Percentiles rank a stretch among this genome's conserved stretches.
Evolutionary conservation across 2,113 vertebrate genomes (phyloP).

Genomic region (Tylochromis polylepis): DNA sequence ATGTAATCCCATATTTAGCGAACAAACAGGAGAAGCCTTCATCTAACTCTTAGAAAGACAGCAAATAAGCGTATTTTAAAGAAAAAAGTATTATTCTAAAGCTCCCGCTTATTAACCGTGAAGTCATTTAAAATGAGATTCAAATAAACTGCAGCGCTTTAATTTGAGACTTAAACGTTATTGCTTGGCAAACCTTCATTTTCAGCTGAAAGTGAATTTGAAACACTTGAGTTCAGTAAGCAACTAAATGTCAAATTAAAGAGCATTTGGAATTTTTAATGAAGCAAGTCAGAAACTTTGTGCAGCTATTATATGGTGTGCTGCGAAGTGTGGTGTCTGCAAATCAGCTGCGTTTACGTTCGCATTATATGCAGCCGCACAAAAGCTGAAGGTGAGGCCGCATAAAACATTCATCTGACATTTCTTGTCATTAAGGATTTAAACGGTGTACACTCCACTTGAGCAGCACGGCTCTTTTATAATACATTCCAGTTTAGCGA

Average conservation of each 20-base stretch:
- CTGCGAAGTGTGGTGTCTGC: not conserved
- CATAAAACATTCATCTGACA: conserved; percentile 32
- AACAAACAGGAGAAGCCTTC: not conserved
- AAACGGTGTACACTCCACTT: not conserved
- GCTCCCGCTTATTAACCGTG: not conserved
- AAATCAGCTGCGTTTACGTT: not conserved
- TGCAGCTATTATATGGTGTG: not conserved
- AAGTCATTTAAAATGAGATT: not conserved
- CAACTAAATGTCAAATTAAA: not conserved
- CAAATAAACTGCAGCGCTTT: not conserved
- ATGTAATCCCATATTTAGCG: not conserved
- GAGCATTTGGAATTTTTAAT: not conserved
- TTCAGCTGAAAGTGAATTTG: not conserved
- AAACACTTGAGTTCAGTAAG: not conserved
- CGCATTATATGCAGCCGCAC: conserved; percentile 16
- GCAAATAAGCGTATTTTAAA: not conserved
- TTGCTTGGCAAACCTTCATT: not conserved
- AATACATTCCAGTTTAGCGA: not conserved
- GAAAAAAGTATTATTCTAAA: not conserved
- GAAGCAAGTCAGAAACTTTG: not conserved
- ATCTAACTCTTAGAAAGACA: not conserved
- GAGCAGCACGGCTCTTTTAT: conserved; percentile 12
- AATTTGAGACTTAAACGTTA: not conserved
- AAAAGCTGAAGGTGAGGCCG: not conserved
- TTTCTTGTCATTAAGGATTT: conserved; percentile 44